Base-by-base conservation (phyloP, 92 coral and sea anemone genomes). In the Heliopora coerulea region DNA sequence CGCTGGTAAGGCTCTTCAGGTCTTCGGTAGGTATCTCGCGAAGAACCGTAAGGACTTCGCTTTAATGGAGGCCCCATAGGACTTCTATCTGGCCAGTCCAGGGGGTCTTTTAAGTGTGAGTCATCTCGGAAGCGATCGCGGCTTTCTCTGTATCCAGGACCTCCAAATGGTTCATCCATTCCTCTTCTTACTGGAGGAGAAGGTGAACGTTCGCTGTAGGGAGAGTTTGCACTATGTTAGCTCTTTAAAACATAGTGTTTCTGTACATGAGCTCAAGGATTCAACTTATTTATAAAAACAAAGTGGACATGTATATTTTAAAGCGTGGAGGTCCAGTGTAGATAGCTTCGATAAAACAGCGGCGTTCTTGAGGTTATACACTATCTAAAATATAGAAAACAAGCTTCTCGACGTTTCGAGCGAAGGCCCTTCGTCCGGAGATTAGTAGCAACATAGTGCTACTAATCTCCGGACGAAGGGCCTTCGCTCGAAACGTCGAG, bases 51-150 rank as follows among this genome's bases (percentile, higher is more conserved):
- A 4, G 61, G 52, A 46, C 52, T 46, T 46, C n/a, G 61, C 12
- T 37, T 37, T 11, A 37, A 37, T 37, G 42, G 42, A 4, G 42
- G 6, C 11, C 42, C 49, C 5, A 29, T 19, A 17, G 50, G 46
- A 9, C 84, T 60, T 21, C 72, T 79, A 49, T 72, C 84, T 79
- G 63, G 78, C 84, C 15, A 50, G 56, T 35, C 75, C 66, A 35
- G 81, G 52, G 49, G 83, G 73, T 64, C 86, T 69, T 79, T 84
- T 62, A 62, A 79, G 82, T 63, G 60, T 18, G 80, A 91, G 10
- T 95, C 99, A 79, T 79, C 89, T 78, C 97, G 80, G 82, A 73
- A 92, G 46, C 96, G 80, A 52, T 83, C 93, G 59, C 97, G 64
- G 30, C 74, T 86, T 28, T 35, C 77, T 70, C 77, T 52, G 63